Conservation (phyloP, 2,113 vertebrate species). For the Xiphophorus maculatus region DNA sequence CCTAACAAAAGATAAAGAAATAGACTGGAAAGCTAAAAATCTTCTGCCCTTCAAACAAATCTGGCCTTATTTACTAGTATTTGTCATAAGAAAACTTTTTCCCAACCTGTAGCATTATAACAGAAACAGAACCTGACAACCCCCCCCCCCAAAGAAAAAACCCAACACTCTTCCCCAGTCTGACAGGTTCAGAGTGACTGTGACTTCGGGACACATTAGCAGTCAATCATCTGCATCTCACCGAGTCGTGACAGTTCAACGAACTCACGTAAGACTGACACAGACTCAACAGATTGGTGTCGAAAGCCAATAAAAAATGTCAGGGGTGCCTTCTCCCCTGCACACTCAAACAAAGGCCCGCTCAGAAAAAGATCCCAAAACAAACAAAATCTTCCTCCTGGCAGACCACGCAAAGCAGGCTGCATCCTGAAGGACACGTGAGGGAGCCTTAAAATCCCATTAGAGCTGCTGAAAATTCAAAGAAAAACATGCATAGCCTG, state of each 20-base stretch:
- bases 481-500: conserved; percentile 51
- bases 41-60: background rate
- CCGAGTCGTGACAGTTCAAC: conserved; percentile 18
- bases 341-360: background rate
- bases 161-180: background rate
- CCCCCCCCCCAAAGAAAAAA: background rate
- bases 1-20: background rate
- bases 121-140: background rate
- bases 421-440: conserved; percentile 59
- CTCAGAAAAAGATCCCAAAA: conserved; percentile 2
- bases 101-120: background rate
- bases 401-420: conserved; percentile 34
- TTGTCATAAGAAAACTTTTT: background rate
- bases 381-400: conserved; percentile 29
- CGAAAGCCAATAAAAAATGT: background rate
- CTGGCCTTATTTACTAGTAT: background rate
- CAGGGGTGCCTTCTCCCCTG: background rate
- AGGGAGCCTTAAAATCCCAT: conserved; percentile 70
- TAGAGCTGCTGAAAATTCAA: conserved; percentile 70
- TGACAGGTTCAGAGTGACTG: conserved; percentile 18
- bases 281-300: conserved; percentile 7
- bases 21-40: background rate
- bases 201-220: conserved; percentile 10
- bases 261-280: conserved; percentile 19
- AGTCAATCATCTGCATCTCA: conserved; percentile 26